Base-by-base conservation (phyloP, 2,797 vertebrate species). In the Botia almorhae region DNA sequence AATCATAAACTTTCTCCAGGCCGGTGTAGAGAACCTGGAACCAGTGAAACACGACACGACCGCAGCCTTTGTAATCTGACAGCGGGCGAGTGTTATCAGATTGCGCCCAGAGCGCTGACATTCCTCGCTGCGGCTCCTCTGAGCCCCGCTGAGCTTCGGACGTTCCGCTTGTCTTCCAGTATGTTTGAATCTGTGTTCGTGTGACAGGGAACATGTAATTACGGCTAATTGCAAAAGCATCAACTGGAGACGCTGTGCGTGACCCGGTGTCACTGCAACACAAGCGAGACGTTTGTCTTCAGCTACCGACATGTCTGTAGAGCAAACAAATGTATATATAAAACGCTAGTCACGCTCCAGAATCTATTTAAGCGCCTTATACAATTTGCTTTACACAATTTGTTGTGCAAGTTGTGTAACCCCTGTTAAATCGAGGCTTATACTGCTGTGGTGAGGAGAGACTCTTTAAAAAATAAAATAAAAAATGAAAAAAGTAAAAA, bases 211-310 rank as follows among this genome's bases (percentile, higher is more conserved):
- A 64, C 74, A 68, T 82, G 81, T 85, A 82, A 82, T 81, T 81
- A 82, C 69, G 69, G 33, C 81, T 85, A 82, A 85, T 83, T 83
- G 79, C 51, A 55, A 80, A 74, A 83, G 69, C 73, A 81, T 78
- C 68, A 60, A 48, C 68, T 56, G 21, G 69, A 69, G 23, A 71
- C 55, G 64, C 69, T 83, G 65, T 61, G 72, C 78, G 51, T 76
- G 82, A 76, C 82, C 78, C 43, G 53, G 78, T 81, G 72, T 81
- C 74, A 75, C 33, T 48, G 71, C 69, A 81, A 81, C 26, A 81
- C 68, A 78, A 81, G 76, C 76, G 68, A 43, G 68, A 39, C 53
- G 39, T 79, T 74, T 79, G 76, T 83, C 69, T 76, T 73, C 8
- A 56, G 17, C 65, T 16, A 56, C 5, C 68, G 64, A 76, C 64